phyloP scores from a whole-genome alignment of 2,888 invertebrate species.

The Diaphora mendica region DNA sequence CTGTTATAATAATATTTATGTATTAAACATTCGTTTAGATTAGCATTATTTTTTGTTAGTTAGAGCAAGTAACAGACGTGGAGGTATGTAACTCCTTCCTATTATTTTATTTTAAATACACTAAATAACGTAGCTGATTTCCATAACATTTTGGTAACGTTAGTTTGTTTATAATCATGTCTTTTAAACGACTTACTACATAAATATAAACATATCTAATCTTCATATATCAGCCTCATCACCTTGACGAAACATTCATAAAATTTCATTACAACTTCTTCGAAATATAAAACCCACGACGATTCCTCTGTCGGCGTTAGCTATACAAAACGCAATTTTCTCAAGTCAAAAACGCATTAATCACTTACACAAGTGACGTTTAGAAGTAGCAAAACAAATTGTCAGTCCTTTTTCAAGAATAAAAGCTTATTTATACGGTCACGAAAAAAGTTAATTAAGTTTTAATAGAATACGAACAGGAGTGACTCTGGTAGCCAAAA shows the following conservation, averaged over 20 bases:
- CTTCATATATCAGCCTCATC: conserved; percentile 43
- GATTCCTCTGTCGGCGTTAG: conserved; percentile 62
- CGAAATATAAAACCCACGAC: conserved; percentile 58
- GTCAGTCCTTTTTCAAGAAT: conserved; percentile 74
- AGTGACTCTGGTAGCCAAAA: conserved; percentile 86
- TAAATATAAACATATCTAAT: conserved; percentile 29
- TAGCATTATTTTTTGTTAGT: too few relatives aligned
- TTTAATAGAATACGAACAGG: conserved; percentile 85
- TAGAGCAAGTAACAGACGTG: too few relatives aligned
- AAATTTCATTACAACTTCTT: conserved; percentile 55
- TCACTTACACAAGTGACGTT: conserved; percentile 83
- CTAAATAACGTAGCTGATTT: too few relatives aligned
- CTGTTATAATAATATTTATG: too few relatives aligned
- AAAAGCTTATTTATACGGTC: conserved; percentile 78
- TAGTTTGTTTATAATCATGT: background rate
- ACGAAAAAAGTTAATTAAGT: conserved; percentile 84
- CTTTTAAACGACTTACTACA: background rate
- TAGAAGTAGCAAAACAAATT: conserved; percentile 86
- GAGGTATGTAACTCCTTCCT: too few relatives aligned
- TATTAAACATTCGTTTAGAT: too few relatives aligned
- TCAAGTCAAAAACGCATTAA: conserved; percentile 81
- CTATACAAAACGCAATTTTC: conserved; percentile 77
- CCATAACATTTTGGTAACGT: background rate
- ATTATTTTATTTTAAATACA: too few relatives aligned
- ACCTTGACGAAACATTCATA: conserved; percentile 54